Conservation (phyloP, 1,140 invertebrate species). For the Plutomurus gul region DNA sequence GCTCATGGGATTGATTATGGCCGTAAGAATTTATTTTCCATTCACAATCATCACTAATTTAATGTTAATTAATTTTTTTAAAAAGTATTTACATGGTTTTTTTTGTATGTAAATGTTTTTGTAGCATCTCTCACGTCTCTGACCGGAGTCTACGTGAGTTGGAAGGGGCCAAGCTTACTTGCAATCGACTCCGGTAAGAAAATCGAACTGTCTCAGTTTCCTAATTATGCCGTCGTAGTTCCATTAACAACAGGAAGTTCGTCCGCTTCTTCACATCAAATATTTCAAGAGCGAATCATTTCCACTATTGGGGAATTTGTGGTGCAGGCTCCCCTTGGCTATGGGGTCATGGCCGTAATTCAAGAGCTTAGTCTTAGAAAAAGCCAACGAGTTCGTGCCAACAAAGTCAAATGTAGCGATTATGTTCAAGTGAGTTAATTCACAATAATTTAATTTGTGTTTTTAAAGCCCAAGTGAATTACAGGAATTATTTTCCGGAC, state of each 20-base stretch:
- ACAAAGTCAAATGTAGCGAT: constrained; percentile 26
- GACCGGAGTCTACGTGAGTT: constrained; percentile 41
- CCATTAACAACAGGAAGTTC: constrained; percentile 29
- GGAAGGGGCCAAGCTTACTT: constrained; percentile 36
- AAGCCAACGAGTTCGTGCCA: constrained; percentile 18
- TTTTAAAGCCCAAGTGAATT: background rate
- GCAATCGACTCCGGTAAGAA: constrained; percentile 16
- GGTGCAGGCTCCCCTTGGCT: constrained; percentile 29
- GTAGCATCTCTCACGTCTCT: constrained; percentile 39
- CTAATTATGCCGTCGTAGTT: constrained; percentile 26
- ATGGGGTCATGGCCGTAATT: constrained; percentile 37
- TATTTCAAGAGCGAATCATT: constrained; percentile 41
- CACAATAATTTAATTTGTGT: background rate
- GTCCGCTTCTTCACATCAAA: constrained; percentile 37
- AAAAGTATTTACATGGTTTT: background rate
- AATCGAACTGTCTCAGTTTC: constrained; percentile 11
- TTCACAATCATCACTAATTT: background rate
- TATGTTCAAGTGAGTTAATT: constrained; percentile 40
- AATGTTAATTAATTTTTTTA: background rate
- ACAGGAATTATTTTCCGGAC: background rate
- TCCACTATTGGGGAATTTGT: constrained; percentile 43
- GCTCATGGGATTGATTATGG: constrained; percentile 14
- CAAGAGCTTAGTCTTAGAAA: constrained; percentile 38
- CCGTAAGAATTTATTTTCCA: background rate
- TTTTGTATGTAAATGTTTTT: background rate